These are phyloP conservation scores for Patella depressa DNA, from an alignment of 2,888 invertebrate genomes.

Conservation along the genomic window DNA sequence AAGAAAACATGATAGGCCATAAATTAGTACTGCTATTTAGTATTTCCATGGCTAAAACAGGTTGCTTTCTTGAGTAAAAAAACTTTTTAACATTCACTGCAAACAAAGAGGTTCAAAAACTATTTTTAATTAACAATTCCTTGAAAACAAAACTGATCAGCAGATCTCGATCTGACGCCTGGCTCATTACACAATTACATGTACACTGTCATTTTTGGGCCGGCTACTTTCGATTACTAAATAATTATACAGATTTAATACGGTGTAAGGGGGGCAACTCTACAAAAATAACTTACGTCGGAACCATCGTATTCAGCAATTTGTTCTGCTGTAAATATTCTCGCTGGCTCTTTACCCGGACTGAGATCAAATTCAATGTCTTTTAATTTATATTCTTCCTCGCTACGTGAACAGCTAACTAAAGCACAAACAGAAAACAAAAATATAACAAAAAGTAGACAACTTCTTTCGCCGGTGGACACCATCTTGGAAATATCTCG, in stretches of 20 bases:
- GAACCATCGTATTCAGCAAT: constrained; percentile 56
- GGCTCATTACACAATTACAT: too few species aligned
- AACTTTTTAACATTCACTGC: too few species aligned
- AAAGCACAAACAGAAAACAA: constrained; percentile 16
- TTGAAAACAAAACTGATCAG: too few species aligned
- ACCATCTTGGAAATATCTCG: constrained; percentile 11
- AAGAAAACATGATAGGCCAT: too few species aligned
- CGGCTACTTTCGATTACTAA: too few species aligned
- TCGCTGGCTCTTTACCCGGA: constrained; percentile 43
- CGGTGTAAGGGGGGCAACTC: constrained; percentile 16
- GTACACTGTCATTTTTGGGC: too few species aligned
- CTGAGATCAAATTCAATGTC: constrained; percentile 47
- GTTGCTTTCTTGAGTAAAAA: too few species aligned
- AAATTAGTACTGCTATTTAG: too few species aligned
- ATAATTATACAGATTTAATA: background rate
- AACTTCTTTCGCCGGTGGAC: constrained; percentile 13
- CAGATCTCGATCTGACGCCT: too few species aligned
- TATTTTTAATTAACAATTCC: too few species aligned
- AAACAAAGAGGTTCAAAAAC: too few species aligned
- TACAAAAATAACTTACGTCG: constrained; percentile 43
- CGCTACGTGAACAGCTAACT: constrained; percentile 11
- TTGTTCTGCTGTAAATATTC: constrained; percentile 56
- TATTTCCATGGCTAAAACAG: too few species aligned
- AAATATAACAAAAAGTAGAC: background rate
- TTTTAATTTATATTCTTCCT: constrained; percentile 33